Conservation (phyloP, 2,797 vertebrate genomes). For the Setipinna tenuifilis region DNA sequence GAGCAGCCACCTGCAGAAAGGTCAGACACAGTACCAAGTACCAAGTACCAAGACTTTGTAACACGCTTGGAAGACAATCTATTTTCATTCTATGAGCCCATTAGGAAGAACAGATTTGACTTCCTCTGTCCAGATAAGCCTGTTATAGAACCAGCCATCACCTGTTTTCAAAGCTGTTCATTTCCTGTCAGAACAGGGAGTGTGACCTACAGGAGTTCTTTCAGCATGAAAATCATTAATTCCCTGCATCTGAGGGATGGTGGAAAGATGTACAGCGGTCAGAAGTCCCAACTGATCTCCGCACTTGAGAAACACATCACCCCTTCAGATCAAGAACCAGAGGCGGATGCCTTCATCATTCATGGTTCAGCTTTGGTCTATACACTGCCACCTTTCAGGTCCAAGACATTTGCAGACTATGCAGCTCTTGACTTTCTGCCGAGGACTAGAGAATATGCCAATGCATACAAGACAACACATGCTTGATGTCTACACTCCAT, state of each 20-base stretch:
- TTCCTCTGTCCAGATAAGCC: slow-evolving; percentile 5
- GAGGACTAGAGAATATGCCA: no score
- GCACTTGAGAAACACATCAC: not conserved
- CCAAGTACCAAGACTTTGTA: no score
- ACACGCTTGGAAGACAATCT: no score
- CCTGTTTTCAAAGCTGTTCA: slow-evolving; percentile 25
- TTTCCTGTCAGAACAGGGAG: slow-evolving; percentile 28
- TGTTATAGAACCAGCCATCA: not conserved
- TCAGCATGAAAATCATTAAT: slow-evolving; percentile 29
- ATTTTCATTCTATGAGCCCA: slow-evolving; percentile 13
- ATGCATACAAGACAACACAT: no score
- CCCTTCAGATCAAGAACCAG: slow-evolving; percentile 16
- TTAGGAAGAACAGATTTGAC: not conserved
- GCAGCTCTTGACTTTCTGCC: no score
- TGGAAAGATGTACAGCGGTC: slow-evolving; percentile 25
- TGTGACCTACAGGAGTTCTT: slow-evolving; percentile 37
- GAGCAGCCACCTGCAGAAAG: not conserved
- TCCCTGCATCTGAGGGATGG: slow-evolving; percentile 28
- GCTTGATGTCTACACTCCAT: no score
- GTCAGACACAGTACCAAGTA: not conserved
- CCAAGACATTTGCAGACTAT: no score
- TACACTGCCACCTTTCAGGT: no score
- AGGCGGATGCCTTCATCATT: slow-evolving; percentile 17
- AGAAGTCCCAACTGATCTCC: not conserved
- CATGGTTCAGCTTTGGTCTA: slow-evolving; percentile 31